A percentile compares a stretch with the other conserved stretches of the same genome.
These are phyloP conservation scores for Drosophila antonietae DNA, from an alignment of 2,888 invertebrate species.

Conservation along the genomic window DNA sequence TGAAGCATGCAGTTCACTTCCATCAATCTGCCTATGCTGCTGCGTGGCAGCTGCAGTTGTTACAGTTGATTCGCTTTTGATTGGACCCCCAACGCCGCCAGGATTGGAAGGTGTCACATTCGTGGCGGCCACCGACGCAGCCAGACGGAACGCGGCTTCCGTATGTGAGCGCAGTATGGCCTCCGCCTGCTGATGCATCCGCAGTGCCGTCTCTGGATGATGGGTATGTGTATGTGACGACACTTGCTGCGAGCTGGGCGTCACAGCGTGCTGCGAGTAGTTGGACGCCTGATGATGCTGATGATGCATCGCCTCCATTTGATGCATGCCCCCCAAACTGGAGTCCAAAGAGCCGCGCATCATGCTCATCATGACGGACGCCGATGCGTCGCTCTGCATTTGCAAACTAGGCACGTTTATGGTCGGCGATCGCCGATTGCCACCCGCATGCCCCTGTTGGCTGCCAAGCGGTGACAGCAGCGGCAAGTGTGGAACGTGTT, in stretches of 20 bases:
- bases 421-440: conserved; percentile 68
- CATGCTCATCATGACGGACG: conserved; percentile 85
- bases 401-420: conserved; percentile 62
- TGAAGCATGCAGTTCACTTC: conserved; percentile 28
- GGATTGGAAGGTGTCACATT: conserved; percentile 19
- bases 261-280: conserved; percentile 50
- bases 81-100: not conserved
- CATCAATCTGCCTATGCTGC: conserved; percentile 56
- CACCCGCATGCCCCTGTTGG: conserved; percentile 24
- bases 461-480: conserved; percentile 29
- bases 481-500: conserved; percentile 51
- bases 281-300: conserved; percentile 60
- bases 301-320: conserved; percentile 62
- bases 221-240: conserved; percentile 70
- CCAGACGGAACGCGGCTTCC: conserved; percentile 92
- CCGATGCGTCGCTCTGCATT: conserved; percentile 69
- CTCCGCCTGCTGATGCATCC: conserved; percentile 89
- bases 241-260: conserved; percentile 45
- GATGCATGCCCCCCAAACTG: conserved; percentile 58
- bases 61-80: conserved; percentile 19
- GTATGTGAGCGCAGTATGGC: conserved; percentile 92
- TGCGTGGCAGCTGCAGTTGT: not conserved
- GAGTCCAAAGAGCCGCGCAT: conserved; percentile 85
- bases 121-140: conserved; percentile 79
- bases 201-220: conserved; percentile 85